Evolutionary conservation across 1,140 invertebrate species (phyloP).

Genomic region (Trissolcus basalis): DNA sequence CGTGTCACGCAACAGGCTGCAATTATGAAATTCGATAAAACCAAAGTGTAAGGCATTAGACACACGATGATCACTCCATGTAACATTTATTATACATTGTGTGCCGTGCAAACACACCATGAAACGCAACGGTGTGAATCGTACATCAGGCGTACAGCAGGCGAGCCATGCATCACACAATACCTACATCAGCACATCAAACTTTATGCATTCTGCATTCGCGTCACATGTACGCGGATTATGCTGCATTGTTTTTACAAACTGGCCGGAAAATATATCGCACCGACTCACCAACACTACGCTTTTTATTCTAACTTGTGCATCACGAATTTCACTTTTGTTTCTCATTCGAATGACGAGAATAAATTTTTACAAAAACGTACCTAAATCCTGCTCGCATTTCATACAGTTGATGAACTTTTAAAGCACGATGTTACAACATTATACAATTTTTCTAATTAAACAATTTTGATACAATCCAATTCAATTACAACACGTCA

Average conservation of each 20-base stretch:
- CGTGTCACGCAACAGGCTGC: constrained; percentile 35
- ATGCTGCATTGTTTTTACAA: constrained; percentile 15
- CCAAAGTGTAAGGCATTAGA: constrained; percentile 29
- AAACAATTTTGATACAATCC: too few relatives aligned
- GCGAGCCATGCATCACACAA: constrained; percentile 12
- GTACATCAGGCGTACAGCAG: constrained; percentile 21
- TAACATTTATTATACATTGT: constrained; percentile 31
- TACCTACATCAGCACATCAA: constrained; percentile 11
- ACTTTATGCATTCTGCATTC: constrained; percentile 27
- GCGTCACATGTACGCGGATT: constrained; percentile 11
- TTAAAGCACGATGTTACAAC: too few relatives aligned
- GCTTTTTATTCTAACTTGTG: too few relatives aligned
- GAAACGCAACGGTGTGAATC: constrained; percentile 20
- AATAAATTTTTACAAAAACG: too few relatives aligned
- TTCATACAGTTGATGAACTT: too few relatives aligned
- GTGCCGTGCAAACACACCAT: constrained; percentile 37
- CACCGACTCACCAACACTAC: background rate
- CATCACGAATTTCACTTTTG: too few relatives aligned
- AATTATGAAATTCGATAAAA: constrained; percentile 54
- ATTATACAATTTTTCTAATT: too few relatives aligned
- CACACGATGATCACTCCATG: constrained; percentile 31
- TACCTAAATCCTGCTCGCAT: too few relatives aligned
- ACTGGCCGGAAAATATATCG: constrained; percentile 2
- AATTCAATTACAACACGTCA: too few relatives aligned
- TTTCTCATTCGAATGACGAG: too few relatives aligned